Percentiles rank a stretch among this genome's conserved stretches.
Conservation (phyloP, 2,797 vertebrate species). For the Hozukius guyotensis region DNA sequence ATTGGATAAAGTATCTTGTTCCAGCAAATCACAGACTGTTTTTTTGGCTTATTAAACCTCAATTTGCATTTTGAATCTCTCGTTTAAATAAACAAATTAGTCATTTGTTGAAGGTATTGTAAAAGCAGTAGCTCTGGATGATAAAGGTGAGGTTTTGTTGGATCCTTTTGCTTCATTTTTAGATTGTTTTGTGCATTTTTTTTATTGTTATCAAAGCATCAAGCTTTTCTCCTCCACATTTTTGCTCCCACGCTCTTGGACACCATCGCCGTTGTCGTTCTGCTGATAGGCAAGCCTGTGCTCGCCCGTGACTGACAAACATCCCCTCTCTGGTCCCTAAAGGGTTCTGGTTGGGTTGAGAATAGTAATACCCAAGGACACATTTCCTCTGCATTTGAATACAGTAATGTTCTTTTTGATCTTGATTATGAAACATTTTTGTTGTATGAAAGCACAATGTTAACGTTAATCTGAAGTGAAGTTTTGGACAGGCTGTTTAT, state of each 20-base stretch:
- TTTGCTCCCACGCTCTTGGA: slow-evolving; percentile 28
- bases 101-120: background rate
- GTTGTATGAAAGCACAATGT: slow-evolving; percentile 17
- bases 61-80: slow-evolving; percentile 11
- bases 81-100: background rate
- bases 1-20: slow-evolving; percentile 27
- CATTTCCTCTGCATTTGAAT: slow-evolving; percentile 32
- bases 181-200: slow-evolving; percentile 1
- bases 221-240: slow-evolving; percentile 1
- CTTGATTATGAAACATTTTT: slow-evolving; percentile 39
- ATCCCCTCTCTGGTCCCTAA: slow-evolving; percentile 19
- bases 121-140: background rate
- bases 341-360: slow-evolving; percentile 33
- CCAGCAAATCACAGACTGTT: slow-evolving; percentile 5
- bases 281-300: slow-evolving; percentile 29
- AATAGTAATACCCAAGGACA: slow-evolving; percentile 44
- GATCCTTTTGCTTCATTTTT: background rate
- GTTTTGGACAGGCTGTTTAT: slow-evolving; percentile 56
- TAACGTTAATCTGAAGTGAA: slow-evolving; percentile 56
- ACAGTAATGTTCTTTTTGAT: slow-evolving; percentile 42
- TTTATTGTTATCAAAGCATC: slow-evolving; percentile 18
- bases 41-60: slow-evolving; percentile 23
- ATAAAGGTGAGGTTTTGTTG: slow-evolving; percentile 4
- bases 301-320: slow-evolving; percentile 55
- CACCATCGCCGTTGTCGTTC: background rate